Base-by-base conservation (phyloP, 2,113 vertebrate species). In the Okapia johnstoni region DNA sequence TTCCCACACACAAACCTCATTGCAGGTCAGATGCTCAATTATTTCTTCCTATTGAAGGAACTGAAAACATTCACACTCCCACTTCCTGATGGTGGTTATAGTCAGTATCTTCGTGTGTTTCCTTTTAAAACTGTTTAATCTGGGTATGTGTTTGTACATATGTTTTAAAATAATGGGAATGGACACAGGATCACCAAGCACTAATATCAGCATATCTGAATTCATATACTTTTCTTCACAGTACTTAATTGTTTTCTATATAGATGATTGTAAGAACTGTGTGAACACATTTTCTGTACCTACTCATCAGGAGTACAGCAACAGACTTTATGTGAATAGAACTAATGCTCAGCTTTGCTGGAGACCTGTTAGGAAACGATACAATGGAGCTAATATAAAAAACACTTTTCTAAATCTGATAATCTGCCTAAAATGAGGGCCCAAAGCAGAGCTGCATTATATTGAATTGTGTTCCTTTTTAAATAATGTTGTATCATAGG, bases 41-140 rank as follows among this genome's bases (percentile, higher is more conserved):
- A 46, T 95, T 92, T 88, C 15, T 96, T 93, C 40, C 36, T 3
- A 3, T 58, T 86, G 40, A 96, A 30, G 88, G 58, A 89, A 66
- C 54, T 76, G 70, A 97, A 84, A 90, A 40, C 43, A 93, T 87
- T 33, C 6, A 87, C 14, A 89, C 5, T 48, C 5, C 7, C 0
- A 12, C 9, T 50, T 86, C 48, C 30, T 83, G n/a, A 36, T 9
- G 12, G 5, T 93, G 28, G 43, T 95, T 95, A 73, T 55, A 40
- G 15, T 94, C 91, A 91, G n/a, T 92, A n/a, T 60, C 21, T 73
- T 92, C 43, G 13, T 85, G 25, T 91, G 52, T 93, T 70, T 94
- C 55, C 50, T 52, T 88, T 94, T 60, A n/a, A 97, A 97, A 96
- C 23, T 43, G 81, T 83, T 96, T 43, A 88, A 46, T 88, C 19